Evolutionary conservation across 2,888 invertebrate species (phyloP), one percentile per base, ranked within the genome.

Genomic region (Troides aeacus): DNA sequence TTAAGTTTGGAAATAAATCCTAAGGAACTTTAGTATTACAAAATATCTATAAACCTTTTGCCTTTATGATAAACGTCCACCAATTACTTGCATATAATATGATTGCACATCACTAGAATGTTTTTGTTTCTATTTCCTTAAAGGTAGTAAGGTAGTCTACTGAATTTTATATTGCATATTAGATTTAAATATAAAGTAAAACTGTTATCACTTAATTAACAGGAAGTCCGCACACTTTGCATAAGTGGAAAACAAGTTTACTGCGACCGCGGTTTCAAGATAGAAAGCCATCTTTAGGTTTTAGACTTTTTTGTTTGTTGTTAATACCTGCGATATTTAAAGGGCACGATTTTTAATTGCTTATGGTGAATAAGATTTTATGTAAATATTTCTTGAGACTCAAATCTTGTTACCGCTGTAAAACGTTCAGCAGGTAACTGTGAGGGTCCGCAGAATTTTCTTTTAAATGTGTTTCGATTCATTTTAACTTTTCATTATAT

Each of bases 221-320:
- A 53, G 53, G 6, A n/a, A 53, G n/a, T n/a, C 53, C 18, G 53
- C 8, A n/a, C n/a, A 53, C n/a, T 53, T 53, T 53, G 18, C 15
- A 53, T n/a, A 6, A n/a, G 18, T n/a, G n/a, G n/a, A n/a, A 53
- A 53, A 53, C 7, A 53, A 53, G 53, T 53, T 53, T 53, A n/a
- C n/a, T 7, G 1, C 53, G 53, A 53, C 18, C 4, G 53, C 53
- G 53, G 53, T n/a, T n/a, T 53, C 8, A 53, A 53, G 57, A 23
- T 57, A 39, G 57, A 57, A 57, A 53, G 57, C 57, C 64, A 57
- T 57, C 36, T 64, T 36, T 57, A 56, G 21, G 57, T 57, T 64
- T 64, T 56, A 64, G 17, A 57, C 57, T 21, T 21, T 64, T 53
- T 53, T 5, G 18, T 53, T n/a, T 53, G n/a, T 53, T 53, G 53